phyloP scores from a whole-genome alignment of 2,797 vertebrate genomes.

The Chiroxiphia lanceolata region DNA sequence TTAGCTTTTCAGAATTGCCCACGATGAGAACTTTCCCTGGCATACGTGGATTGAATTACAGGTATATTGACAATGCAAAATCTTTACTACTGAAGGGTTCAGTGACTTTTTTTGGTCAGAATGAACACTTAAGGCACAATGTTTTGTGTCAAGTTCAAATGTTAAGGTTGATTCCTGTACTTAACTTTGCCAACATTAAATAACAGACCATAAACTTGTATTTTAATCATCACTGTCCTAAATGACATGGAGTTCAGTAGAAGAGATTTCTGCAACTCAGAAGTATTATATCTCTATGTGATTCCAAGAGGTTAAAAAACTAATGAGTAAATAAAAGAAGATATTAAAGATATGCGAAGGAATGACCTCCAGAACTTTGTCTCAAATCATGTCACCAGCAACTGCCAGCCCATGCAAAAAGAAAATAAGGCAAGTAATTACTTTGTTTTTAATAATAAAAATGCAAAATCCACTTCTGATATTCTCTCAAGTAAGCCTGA shows the following conservation, averaged over 20 bases:
- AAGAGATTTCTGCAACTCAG: neutral
- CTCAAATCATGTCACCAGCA: neutral
- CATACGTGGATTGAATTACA: neutral
- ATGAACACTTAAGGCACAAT: neutral
- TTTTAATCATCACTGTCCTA: neutral
- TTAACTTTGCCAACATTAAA: neutral
- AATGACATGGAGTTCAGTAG: rapidly evolving
- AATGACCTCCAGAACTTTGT: neutral
- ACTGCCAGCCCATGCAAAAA: neutral
- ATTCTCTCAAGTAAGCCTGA: neutral
- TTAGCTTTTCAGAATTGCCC: neutral
- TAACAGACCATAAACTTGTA: neutral
- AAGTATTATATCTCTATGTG: neutral
- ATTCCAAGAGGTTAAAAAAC: neutral
- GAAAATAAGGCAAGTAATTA: neutral
- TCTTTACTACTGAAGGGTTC: neutral
- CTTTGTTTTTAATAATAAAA: neutral
- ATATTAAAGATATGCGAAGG: neutral
- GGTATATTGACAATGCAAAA: neutral
- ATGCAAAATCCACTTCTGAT: neutral
- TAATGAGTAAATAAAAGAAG: neutral
- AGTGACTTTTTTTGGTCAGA: neutral
- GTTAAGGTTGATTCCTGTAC: neutral
- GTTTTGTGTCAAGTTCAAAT: neutral
- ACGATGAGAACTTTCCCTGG: neutral